Evolutionary conservation across 2,888 invertebrate genomes (phyloP), one percentile per base, ranked within the genome.

Genomic region (Calliopum simillimum): DNA sequence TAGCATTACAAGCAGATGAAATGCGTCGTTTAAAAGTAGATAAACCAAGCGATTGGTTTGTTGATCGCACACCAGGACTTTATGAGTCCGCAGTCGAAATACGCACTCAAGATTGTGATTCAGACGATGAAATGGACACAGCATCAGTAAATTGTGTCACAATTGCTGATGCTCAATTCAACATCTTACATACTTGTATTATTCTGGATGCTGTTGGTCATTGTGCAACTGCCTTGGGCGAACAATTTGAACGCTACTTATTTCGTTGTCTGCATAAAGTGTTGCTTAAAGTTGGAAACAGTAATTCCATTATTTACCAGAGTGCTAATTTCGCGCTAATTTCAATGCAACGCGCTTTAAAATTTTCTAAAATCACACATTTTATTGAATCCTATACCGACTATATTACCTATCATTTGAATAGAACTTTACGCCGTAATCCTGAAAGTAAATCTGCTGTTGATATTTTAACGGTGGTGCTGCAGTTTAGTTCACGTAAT

Each of bases 381-480:
- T 88, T 94, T 23, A 88, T 95, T 71, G 88, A 88, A 64, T 80
- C 84, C 47, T 93, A 94, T 81, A 89, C 91, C 0, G 94, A 94
- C 83, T 94, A 93, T 81, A 89, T 94, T 80, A 90, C 92, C 0
- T 90, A 90, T 79, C 91, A 93, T 77, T 88, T 94, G 69, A 91
- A 91, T 41, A 83, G 88, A 0, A 88, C 90, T 78, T 86, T 94
- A 1, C 63, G 64, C 3, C 61, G 83, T 79, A 74, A 81, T 23
- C 77, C 81, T 1, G 82, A 89, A 76, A 90, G 90, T 78, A 87
- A 90, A 68, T 89, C 90, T 0, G 92, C 93, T 14, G 87, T 94
- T 44, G 90, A 92, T 77, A 93, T 94, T 59, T 85, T 95, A 12
- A 88, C 89, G 0, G 91, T 93, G 41, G 91, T 94, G 4, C 89